phyloP scores from a whole-genome alignment of 1,140 invertebrate genomes.

The Bombyx mori region DNA sequence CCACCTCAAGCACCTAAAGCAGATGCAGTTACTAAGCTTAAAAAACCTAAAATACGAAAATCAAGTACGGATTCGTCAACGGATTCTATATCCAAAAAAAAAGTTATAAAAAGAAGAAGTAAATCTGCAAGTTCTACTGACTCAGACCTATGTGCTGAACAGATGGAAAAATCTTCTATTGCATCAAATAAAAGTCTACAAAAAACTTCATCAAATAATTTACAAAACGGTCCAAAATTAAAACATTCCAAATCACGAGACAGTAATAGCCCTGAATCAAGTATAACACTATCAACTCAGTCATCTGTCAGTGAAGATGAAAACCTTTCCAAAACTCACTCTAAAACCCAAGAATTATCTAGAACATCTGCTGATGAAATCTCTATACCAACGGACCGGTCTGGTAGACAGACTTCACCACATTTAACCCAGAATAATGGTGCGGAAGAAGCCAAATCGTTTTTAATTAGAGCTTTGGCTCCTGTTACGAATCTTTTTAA shows the following conservation, averaged over 20 bases:
- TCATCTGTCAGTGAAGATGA: slow-evolving; percentile 68
- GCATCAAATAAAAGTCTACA: slow-evolving; percentile 31
- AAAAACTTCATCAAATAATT: slow-evolving; percentile 37
- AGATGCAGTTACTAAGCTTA: slow-evolving; percentile 61
- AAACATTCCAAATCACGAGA: slow-evolving; percentile 62
- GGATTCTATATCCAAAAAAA: slow-evolving; percentile 60
- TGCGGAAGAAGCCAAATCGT: slow-evolving; percentile 79
- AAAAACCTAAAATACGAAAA: slow-evolving; percentile 57
- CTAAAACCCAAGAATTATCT: slow-evolving; percentile 50
- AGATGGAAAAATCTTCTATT: slow-evolving; percentile 27
- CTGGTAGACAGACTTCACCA: slow-evolving; percentile 68
- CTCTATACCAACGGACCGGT: slow-evolving; percentile 71
- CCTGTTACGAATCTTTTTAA: slow-evolving; percentile 79
- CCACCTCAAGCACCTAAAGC: slow-evolving; percentile 75
- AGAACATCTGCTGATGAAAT: slow-evolving; percentile 74
- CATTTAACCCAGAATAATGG: slow-evolving; percentile 62
- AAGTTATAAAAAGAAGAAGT: slow-evolving; percentile 59
- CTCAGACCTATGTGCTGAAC: slow-evolving; percentile 57
- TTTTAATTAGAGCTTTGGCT: slow-evolving; percentile 78
- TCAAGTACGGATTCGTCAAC: slow-evolving; percentile 54
- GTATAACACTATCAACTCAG: slow-evolving; percentile 54
- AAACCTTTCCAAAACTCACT: slow-evolving; percentile 27
- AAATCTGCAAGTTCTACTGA: slow-evolving; percentile 72
- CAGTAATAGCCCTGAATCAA: slow-evolving; percentile 67
- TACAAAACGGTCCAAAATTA: slow-evolving; percentile 39